These are phyloP conservation scores for Graphium colonna DNA, from an alignment of 2,888 invertebrate species.

Conservation along the genomic window DNA sequence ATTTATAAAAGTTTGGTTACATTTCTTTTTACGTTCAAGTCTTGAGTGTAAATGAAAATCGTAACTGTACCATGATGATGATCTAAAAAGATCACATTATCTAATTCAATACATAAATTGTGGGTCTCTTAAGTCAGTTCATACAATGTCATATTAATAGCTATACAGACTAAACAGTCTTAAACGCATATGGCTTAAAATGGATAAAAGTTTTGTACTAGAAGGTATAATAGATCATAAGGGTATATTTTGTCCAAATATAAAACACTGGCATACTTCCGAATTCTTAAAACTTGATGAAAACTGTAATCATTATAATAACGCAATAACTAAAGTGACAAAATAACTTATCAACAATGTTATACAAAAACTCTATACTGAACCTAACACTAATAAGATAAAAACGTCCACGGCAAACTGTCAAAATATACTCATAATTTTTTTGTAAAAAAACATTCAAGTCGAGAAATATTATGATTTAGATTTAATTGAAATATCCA, in stretches of 20 bases:
- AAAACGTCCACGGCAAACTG: too few relatives aligned
- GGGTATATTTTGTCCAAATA: slow-evolving; percentile 1
- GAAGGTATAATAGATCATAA: slow-evolving; percentile 7
- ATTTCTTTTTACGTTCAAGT: too few relatives aligned
- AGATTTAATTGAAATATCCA: too few relatives aligned
- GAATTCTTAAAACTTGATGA: background rate
- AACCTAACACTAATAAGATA: too few relatives aligned
- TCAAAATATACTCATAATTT: background rate
- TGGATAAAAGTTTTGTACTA: slow-evolving; percentile 15
- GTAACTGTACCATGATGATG: too few relatives aligned
- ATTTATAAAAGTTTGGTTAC: background rate
- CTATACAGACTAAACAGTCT: slow-evolving; percentile 14
- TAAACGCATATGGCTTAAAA: slow-evolving; percentile 10
- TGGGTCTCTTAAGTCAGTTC: slow-evolving; percentile 4
- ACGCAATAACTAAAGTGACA: too few relatives aligned
- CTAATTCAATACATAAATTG: slow-evolving; percentile 4
- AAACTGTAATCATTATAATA: too few relatives aligned
- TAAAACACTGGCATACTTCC: slow-evolving; percentile 3
- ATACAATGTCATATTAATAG: slow-evolving; percentile 1
- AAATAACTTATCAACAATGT: too few relatives aligned
- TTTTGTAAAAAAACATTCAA: background rate
- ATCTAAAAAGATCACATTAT: background rate
- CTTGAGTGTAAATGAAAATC: background rate
- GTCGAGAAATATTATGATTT: too few relatives aligned
- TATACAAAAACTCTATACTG: too few relatives aligned